These are phyloP conservation scores for Mionectes olivaceus DNA, from an alignment of 2,797 vertebrate genomes.

Conservation along the genomic window DNA sequence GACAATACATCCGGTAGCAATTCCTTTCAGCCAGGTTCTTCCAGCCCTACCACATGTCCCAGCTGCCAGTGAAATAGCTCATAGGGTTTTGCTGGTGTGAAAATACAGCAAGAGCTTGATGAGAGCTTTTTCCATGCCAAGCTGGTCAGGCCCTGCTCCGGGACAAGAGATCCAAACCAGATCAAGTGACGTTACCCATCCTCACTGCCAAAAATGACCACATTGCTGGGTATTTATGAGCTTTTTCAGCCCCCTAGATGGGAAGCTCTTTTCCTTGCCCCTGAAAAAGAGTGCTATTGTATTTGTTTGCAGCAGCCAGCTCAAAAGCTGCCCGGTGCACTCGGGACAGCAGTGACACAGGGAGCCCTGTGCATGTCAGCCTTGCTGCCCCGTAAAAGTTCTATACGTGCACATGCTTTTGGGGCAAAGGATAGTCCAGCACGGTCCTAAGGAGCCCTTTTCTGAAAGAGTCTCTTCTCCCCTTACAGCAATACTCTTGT, in stretches of 20 bases:
- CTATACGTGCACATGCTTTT: background rate
- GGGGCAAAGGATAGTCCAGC: background rate
- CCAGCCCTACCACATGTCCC: background rate
- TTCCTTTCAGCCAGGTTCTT: background rate
- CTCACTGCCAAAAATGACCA: background rate
- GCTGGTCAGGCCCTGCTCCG: background rate
- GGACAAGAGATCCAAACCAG: background rate
- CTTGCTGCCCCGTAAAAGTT: background rate
- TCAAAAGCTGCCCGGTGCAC: background rate
- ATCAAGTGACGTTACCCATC: background rate
- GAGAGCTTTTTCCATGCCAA: background rate
- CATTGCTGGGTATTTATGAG: background rate
- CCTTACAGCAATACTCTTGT: background rate
- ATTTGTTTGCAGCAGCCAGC: background rate
- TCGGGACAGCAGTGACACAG: background rate
- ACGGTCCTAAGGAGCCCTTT: background rate
- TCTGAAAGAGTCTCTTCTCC: background rate
- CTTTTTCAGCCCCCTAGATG: background rate
- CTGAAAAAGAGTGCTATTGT: background rate
- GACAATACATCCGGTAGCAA: background rate
- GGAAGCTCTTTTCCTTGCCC: background rate
- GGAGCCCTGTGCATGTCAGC: background rate
- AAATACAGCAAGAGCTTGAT: background rate
- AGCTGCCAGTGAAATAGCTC: background rate
- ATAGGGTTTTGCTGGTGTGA: background rate